phyloP scores from a whole-genome alignment of 53 echinoderm and acorn worm genomes.

The Patiria pectinifera region DNA sequence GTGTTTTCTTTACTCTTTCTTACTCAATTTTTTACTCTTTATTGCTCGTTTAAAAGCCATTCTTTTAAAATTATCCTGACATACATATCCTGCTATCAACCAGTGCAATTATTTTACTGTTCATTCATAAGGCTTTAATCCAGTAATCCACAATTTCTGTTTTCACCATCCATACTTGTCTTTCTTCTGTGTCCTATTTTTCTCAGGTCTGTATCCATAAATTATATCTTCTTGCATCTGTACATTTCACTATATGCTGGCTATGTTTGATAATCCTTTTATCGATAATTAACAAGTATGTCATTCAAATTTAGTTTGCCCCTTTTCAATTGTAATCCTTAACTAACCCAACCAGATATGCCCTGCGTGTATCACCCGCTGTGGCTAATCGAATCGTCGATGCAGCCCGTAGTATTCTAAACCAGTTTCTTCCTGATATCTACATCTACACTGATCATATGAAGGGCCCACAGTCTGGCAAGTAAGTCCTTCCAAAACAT shows the following conservation, averaged over 20 bases:
- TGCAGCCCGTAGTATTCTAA: conserved; percentile 85
- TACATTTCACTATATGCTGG: no score
- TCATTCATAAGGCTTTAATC: no score
- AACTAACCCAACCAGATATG: conserved; percentile 69
- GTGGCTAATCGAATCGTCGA: conserved; percentile 92
- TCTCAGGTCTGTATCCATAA: no score
- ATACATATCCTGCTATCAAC: no score
- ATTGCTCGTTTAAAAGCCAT: no score
- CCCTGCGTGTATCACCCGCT: conserved; percentile 93
- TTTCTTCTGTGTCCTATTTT: not conserved
- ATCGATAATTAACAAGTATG: not conserved
- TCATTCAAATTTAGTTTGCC: not conserved
- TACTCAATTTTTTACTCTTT: no score
- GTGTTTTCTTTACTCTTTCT: not conserved
- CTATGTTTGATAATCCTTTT: no score
- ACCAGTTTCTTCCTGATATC: conserved; percentile 95
- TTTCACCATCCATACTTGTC: not conserved
- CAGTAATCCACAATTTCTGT: no score
- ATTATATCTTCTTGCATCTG: no score
- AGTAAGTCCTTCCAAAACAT: conserved; percentile 69
- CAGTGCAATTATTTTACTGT: no score
- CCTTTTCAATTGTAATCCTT: not conserved
- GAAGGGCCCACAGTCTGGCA: conserved; percentile 95
- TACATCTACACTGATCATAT: conserved; percentile 98
- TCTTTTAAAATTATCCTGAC: no score